Evolutionary conservation across 2,888 invertebrate species (phyloP).

Genomic region (Dione vanillae): DNA sequence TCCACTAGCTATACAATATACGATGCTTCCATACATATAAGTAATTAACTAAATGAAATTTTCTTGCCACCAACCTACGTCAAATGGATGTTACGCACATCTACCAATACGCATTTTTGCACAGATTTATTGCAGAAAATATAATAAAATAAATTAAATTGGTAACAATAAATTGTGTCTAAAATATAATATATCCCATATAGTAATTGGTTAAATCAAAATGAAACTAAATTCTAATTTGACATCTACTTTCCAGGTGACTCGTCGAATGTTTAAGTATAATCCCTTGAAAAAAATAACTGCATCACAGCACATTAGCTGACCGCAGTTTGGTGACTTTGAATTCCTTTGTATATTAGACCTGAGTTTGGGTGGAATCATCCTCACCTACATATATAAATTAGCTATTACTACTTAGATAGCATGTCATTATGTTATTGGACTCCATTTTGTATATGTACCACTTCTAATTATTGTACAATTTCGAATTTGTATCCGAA

Average conservation of each 20-base stretch:
- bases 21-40: not conserved
- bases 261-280: slow-evolving; percentile 82
- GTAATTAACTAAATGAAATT: not conserved
- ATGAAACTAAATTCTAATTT: slow-evolving; percentile 83
- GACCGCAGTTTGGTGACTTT: slow-evolving; percentile 70
- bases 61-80: slow-evolving; percentile 57
- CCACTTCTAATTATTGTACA: slow-evolving; percentile 8
- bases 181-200: slow-evolving; percentile 58
- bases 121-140: slow-evolving; percentile 59
- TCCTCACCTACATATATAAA: slow-evolving; percentile 13
- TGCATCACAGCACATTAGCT: slow-evolving; percentile 76
- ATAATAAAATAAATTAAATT: slow-evolving; percentile 59
- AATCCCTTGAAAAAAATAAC: slow-evolving; percentile 73
- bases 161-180: slow-evolving; percentile 77
- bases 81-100: slow-evolving; percentile 60
- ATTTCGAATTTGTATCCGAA: slow-evolving; percentile 12
- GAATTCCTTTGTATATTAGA: slow-evolving; percentile 52
- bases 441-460: slow-evolving; percentile 5
- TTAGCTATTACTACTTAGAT: slow-evolving; percentile 3
- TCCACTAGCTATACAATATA: not conserved
- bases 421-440: slow-evolving; percentile 10
- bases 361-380: slow-evolving; percentile 55
- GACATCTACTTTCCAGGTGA: slow-evolving; percentile 83
- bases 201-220: slow-evolving; percentile 76
- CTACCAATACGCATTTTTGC: slow-evolving; percentile 57